phyloP scores from a whole-genome alignment of 1,140 invertebrate species.

The Hyles euphorbiae region DNA sequence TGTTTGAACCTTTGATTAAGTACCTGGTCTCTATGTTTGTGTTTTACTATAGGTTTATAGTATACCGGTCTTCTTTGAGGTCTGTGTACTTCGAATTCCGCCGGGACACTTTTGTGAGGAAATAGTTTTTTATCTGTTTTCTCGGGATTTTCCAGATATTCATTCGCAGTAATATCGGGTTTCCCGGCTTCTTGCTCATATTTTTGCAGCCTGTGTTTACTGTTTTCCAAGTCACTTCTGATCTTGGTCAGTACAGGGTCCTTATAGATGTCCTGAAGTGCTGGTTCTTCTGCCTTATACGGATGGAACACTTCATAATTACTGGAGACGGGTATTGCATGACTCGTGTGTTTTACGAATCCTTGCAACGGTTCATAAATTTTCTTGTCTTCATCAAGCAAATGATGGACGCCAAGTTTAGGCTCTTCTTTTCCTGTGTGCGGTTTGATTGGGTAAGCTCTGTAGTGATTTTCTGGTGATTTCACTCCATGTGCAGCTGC shows the following conservation, averaged over 20 bases:
- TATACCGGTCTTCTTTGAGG: slow-evolving; percentile 57
- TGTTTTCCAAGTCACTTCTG: slow-evolving; percentile 54
- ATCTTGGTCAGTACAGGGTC: slow-evolving; percentile 64
- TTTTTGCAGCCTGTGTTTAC: slow-evolving; percentile 52
- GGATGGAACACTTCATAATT: slow-evolving; percentile 66
- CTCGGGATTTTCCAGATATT: slow-evolving; percentile 53
- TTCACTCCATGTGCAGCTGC: slow-evolving; percentile 49
- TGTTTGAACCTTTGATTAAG: slow-evolving; percentile 62
- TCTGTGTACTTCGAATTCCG: slow-evolving; percentile 58
- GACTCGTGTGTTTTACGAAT: slow-evolving; percentile 30
- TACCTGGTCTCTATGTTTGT: slow-evolving; percentile 37
- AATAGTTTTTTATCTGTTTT: slow-evolving; percentile 49
- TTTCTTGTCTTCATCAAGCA: slow-evolving; percentile 34
- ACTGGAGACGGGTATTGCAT: slow-evolving; percentile 36
- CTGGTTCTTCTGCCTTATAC: slow-evolving; percentile 56
- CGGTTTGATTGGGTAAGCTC: slow-evolving; percentile 47
- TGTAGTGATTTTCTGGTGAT: slow-evolving; percentile 47
- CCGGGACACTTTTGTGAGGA: slow-evolving; percentile 54
- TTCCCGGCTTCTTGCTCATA: slow-evolving; percentile 57
- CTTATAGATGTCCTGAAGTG: slow-evolving; percentile 55
- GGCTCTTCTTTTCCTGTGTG: slow-evolving; percentile 41
- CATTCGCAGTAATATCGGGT: slow-evolving; percentile 39
- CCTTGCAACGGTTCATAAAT: slow-evolving; percentile 40
- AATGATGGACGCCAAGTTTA: slow-evolving; percentile 45
- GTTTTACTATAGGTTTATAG: slow-evolving; percentile 39